A percentile compares a stretch with the other conserved stretches of the same genome.
phyloP scores from a whole-genome alignment of 2,797 vertebrate genomes.

The Rhinatrema bivittatum region DNA sequence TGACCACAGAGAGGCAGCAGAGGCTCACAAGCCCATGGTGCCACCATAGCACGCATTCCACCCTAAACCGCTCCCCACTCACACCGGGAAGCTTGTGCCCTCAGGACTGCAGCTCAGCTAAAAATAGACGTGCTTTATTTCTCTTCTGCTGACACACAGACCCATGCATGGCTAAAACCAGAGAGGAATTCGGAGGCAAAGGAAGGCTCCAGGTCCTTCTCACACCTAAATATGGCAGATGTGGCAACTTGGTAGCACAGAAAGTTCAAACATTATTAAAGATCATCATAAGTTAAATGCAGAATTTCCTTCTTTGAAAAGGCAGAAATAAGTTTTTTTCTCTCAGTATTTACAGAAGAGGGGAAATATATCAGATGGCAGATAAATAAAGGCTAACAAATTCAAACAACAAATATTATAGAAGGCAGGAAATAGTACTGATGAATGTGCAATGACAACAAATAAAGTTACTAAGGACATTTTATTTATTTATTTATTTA shows the following conservation, averaged over 20 bases:
- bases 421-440: no score
- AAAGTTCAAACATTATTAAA: constrained; percentile 2
- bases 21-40: constrained; percentile 6
- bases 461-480: no score
- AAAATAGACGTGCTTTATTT: constrained; percentile 84
- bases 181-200: constrained; percentile 39
- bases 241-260: constrained; percentile 1
- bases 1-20: constrained; percentile 63
- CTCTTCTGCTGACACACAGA: constrained; percentile 70
- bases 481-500: no score
- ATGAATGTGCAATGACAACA: no score
- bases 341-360: no score
- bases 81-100: constrained; percentile 28
- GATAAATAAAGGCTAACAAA: no score
- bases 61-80: constrained; percentile 8
- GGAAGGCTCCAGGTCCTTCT: constrained; percentile 45
- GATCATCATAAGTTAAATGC: neutral
- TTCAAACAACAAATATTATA: no score
- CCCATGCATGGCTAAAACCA: constrained; percentile 65
- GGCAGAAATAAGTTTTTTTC: no score
- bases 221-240: constrained; percentile 38
- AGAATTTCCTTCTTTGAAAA: no score
- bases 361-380: no score
- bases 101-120: constrained; percentile 67
- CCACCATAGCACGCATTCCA: constrained; percentile 19